Percentiles rank a stretch among this genome's conserved stretches.
These are phyloP conservation scores for Anhinga rufa DNA, from an alignment of 2,113 vertebrate species.

Conservation along the genomic window DNA sequence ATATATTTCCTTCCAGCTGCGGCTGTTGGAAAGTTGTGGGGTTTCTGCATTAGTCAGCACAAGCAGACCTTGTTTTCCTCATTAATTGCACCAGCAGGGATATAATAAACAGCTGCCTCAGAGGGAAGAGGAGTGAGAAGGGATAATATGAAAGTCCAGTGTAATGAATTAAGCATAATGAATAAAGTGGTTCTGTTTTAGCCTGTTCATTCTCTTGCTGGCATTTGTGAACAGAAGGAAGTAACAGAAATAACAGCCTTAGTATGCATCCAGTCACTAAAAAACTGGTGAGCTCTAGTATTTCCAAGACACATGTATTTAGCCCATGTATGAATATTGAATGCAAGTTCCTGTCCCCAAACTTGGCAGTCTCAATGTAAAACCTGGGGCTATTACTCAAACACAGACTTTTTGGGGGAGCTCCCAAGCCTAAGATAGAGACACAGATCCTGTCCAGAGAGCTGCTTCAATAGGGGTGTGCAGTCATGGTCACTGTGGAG, in stretches of 20 bases:
- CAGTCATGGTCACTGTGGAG: not conserved
- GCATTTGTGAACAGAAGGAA: not conserved
- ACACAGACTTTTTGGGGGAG: not conserved
- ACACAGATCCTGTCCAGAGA: not conserved
- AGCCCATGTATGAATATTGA: not conserved
- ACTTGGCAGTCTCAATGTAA: not conserved
- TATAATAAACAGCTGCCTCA: not conserved
- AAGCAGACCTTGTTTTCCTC: not conserved
- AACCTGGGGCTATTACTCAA: not conserved
- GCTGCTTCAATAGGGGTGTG: not conserved
- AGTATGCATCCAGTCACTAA: not conserved
- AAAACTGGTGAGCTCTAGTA: not conserved
- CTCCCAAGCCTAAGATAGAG: not conserved
- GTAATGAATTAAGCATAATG: not conserved
- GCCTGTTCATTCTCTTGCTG: not conserved
- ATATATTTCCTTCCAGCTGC: not conserved
- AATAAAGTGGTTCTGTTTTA: not conserved
- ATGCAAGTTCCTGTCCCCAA: not conserved
- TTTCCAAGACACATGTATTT: not conserved
- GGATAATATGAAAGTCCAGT: not conserved
- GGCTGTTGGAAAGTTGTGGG: not conserved
- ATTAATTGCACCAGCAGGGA: slow-evolving; percentile 21
- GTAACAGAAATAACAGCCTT: not conserved
- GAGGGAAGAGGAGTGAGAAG: not conserved
- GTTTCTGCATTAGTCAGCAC: slow-evolving; percentile 16